A percentile compares a stretch with the other conserved stretches of the same genome.
Evolutionary conservation across 2,113 vertebrate species (phyloP).

Genomic region (Monopterus albus): DNA sequence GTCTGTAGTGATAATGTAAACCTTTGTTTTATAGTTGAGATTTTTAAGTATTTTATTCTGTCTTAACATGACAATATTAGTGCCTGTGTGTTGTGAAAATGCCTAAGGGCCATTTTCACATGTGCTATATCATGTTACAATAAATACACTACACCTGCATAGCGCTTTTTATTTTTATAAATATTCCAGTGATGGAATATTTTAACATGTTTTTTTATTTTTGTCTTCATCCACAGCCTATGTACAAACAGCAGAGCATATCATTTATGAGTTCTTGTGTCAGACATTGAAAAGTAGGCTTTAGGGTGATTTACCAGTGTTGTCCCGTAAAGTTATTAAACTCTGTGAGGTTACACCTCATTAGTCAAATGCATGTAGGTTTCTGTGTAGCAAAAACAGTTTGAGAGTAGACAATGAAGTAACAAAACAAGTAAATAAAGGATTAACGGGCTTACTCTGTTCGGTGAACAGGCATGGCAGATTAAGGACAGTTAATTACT

Average conservation of each 20-base stretch:
- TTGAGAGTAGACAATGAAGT: constrained; percentile 29
- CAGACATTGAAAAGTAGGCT: constrained; percentile 63
- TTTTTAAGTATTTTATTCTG: constrained; percentile 18
- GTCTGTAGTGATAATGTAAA: constrained; percentile 12
- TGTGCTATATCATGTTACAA: neutral
- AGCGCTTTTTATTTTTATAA: constrained; percentile 20
- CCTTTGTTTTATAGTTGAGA: constrained; percentile 7
- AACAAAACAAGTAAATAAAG: constrained; percentile 16
- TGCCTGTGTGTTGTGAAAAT: constrained; percentile 67
- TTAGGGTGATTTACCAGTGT: constrained; percentile 66
- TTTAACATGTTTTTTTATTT: constrained; percentile 45
- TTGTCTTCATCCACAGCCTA: constrained; percentile 85
- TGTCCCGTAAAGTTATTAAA: constrained; percentile 73
- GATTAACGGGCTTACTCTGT: neutral
- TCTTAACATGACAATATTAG: constrained; percentile 46
- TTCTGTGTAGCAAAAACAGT: constrained; percentile 65
- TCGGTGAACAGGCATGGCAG: neutral
- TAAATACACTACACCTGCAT: neutral
- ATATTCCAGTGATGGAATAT: constrained; percentile 51
- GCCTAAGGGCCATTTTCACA: constrained; percentile 48
- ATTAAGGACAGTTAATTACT: neutral
- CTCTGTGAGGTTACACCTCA: constrained; percentile 78
- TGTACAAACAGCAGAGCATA: constrained; percentile 83
- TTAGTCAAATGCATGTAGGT: constrained; percentile 77
- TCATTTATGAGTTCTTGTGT: constrained; percentile 72